Conservation (phyloP, 1,140 invertebrate genomes). For the Drosophila nasuta region DNA sequence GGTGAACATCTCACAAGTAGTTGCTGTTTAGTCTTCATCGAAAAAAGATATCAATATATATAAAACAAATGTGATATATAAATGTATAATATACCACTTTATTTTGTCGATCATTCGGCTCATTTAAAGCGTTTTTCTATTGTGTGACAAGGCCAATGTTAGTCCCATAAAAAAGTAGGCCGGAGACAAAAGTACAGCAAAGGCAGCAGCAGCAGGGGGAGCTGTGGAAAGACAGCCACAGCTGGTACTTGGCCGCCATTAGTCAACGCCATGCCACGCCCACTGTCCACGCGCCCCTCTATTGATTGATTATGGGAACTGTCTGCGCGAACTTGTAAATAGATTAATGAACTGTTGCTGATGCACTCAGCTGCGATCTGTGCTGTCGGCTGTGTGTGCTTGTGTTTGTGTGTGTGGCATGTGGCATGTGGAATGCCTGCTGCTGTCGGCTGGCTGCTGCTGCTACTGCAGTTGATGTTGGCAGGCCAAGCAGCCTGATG, state of each 20-base stretch:
- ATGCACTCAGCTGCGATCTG: constrained; percentile 42
- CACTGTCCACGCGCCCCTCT: constrained; percentile 47
- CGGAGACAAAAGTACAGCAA: neutral
- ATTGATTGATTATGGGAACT: constrained; percentile 83
- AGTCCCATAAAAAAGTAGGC: constrained; percentile 20
- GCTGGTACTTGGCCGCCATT: constrained; percentile 36
- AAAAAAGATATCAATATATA: too few species aligned
- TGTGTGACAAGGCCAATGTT: constrained; percentile 12
- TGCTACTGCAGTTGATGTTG: constrained; percentile 30
- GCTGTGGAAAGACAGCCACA: constrained; percentile 11
- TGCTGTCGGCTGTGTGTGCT: too few species aligned
- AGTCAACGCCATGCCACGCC: constrained; percentile 44
- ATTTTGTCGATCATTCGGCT: too few species aligned
- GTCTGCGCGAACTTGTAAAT: constrained; percentile 83
- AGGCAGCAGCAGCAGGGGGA: neutral
- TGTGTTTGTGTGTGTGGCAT: neutral
- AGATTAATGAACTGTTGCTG: constrained; percentile 83
- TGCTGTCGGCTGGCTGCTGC: constrained; percentile 4
- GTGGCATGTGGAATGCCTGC: constrained; percentile 1
- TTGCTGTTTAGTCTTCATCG: too few species aligned
- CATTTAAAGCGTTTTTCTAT: too few species aligned
- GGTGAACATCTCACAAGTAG: too few species aligned
- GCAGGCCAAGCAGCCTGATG: neutral
- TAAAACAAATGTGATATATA: too few species aligned
- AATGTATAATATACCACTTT: too few species aligned